Evolutionary conservation across 1,140 invertebrate species (phyloP).

Genomic region (Pseudomyrmex cubaensis): DNA sequence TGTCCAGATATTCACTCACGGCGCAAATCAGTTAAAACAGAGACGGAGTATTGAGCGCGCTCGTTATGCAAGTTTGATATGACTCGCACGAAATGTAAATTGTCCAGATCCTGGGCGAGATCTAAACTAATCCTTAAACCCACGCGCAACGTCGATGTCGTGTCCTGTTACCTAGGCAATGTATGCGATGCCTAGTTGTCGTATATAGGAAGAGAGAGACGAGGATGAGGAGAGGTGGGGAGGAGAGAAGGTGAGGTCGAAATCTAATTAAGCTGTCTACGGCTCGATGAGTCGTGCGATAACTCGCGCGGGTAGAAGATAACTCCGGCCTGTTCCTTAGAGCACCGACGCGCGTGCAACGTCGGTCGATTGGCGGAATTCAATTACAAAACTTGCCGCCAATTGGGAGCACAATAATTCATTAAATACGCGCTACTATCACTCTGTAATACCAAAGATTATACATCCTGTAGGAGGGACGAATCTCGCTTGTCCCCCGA

Average conservation of each 20-base stretch:
- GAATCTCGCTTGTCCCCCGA: background rate
- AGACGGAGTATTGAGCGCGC: constrained; percentile 28
- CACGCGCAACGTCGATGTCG: constrained; percentile 18
- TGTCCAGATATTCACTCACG: constrained; percentile 43
- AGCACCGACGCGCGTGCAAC: constrained; percentile 45
- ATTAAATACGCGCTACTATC: constrained; percentile 53
- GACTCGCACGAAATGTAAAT: constrained; percentile 43
- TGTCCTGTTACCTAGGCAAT: constrained; percentile 43
- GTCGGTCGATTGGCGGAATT: constrained; percentile 48
- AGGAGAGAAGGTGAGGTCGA: background rate
- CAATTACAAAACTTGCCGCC: constrained; percentile 56
- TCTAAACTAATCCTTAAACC: constrained; percentile 54
- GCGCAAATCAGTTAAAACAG: constrained; percentile 32
- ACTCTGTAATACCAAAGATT: constrained; percentile 38
- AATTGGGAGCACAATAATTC: constrained; percentile 62
- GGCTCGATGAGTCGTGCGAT: constrained; percentile 62
- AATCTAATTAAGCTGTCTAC: constrained; percentile 66
- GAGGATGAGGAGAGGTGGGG: background rate
- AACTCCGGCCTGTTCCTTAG: constrained; percentile 53
- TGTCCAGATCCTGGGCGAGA: constrained; percentile 36
- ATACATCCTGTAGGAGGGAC: background rate
- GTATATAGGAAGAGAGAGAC: background rate
- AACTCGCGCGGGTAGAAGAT: constrained; percentile 58
- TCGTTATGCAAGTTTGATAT: constrained; percentile 51
- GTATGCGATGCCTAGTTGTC: constrained; percentile 45